Conservation (phyloP, 1,140 invertebrate species). For the Drosophila murphyi region DNA sequence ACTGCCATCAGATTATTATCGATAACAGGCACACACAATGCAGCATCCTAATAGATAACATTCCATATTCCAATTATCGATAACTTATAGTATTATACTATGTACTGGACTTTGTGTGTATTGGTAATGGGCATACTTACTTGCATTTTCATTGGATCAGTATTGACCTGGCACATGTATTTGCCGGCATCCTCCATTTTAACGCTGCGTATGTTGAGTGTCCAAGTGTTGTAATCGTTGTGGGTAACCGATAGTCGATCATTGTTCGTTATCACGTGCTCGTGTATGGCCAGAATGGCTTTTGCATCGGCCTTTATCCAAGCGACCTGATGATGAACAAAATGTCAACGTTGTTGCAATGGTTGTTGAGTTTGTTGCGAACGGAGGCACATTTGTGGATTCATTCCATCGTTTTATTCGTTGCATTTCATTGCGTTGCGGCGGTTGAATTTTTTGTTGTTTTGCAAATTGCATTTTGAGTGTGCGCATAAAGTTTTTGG, state of each 20-base stretch:
- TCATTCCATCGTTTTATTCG: slow-evolving; percentile 31
- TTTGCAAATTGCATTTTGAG: slow-evolving; percentile 72
- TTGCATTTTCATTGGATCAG: slow-evolving; percentile 96
- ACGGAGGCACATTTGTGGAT: slow-evolving; percentile 45
- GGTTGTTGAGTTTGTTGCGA: slow-evolving; percentile 24
- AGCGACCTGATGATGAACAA: slow-evolving; percentile 88
- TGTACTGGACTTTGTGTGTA: no score
- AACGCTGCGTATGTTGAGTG: slow-evolving; percentile 92
- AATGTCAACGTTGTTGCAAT: slow-evolving; percentile 15
- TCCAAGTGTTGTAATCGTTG: slow-evolving; percentile 95
- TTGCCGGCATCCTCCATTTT: slow-evolving; percentile 93
- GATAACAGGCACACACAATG: no score
- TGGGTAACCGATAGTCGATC: slow-evolving; percentile 93
- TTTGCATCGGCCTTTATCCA: slow-evolving; percentile 97
- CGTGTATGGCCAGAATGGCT: slow-evolving; percentile 95
- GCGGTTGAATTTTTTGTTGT: slow-evolving; percentile 9
- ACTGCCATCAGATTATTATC: no score
- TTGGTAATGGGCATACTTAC: slow-evolving; percentile 85
- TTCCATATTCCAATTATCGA: slow-evolving; percentile 1
- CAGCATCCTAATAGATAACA: no score
- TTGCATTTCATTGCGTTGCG: slow-evolving; percentile 41
- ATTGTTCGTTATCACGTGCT: slow-evolving; percentile 96
- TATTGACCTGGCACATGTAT: slow-evolving; percentile 97
- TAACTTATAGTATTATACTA: neutral
- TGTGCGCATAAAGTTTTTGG: slow-evolving; percentile 30